These are phyloP conservation scores for Amyelois transitella DNA, from an alignment of 1,140 invertebrate genomes.

Conservation along the genomic window DNA sequence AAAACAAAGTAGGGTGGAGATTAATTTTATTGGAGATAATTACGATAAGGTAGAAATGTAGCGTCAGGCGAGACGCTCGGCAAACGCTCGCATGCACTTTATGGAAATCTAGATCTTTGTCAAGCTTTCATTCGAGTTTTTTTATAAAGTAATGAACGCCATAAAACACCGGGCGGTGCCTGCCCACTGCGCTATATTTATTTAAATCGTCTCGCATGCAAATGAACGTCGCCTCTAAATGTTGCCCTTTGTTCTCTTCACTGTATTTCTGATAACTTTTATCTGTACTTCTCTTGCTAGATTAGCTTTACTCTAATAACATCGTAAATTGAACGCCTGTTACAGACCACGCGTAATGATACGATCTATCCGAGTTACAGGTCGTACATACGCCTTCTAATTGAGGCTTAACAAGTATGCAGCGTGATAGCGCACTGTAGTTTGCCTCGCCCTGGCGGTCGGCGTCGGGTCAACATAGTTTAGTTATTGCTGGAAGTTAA, in stretches of 20 bases:
- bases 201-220: slow-evolving; percentile 56
- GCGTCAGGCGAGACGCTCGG: not conserved
- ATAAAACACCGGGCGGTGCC: slow-evolving; percentile 34
- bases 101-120: slow-evolving; percentile 13
- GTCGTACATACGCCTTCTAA: not conserved
- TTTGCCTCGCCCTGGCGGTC: slow-evolving; percentile 25
- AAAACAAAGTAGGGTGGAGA: slow-evolving; percentile 22
- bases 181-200: slow-evolving; percentile 41
- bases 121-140: slow-evolving; percentile 15
- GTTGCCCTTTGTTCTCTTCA: slow-evolving; percentile 39
- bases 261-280: slow-evolving; percentile 41
- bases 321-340: slow-evolving; percentile 33
- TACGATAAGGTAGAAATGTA: slow-evolving; percentile 12
- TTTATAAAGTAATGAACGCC: slow-evolving; percentile 37
- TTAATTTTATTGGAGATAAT: slow-evolving; percentile 32
- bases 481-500: slow-evolving; percentile 44
- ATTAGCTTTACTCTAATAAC: slow-evolving; percentile 48
- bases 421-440: slow-evolving; percentile 16
- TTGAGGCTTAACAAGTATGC: slow-evolving; percentile 15
- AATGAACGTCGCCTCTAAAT: slow-evolving; percentile 53
- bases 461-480: slow-evolving; percentile 43
- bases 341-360: slow-evolving; percentile 26
- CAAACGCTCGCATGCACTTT: slow-evolving; percentile 11
- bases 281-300: slow-evolving; percentile 44
- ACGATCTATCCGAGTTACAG: slow-evolving; percentile 26